Evolutionary conservation across 2,888 invertebrate species (phyloP), one percentile per base, ranked within the genome.

Genomic region (Chrysomela aeneicollis): DNA sequence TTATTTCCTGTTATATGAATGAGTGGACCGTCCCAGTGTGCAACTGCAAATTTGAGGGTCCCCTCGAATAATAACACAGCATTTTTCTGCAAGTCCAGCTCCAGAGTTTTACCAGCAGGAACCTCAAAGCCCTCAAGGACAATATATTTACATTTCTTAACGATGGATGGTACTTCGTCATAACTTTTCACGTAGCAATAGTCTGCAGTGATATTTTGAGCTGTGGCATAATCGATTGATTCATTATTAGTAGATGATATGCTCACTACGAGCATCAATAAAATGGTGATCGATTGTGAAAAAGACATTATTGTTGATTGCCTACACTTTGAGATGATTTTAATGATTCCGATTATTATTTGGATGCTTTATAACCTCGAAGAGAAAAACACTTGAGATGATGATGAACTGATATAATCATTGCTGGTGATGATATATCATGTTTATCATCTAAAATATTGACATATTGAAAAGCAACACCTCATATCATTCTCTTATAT

Each of bases 1-100:
- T 26, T 53, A 8, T 42, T 2, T 15, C 42, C 42, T 4, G n/a
- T 42, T n/a, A 42, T 42, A 15, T 15, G 12, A 3, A 64, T 53
- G 30, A 64, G 17, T 2, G 64, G 64, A 15, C 64, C 64, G 10
- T 21, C 60, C 64, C 64, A 64, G 30, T 59, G 37, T 1, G 18
- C 6, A 5, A 57, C 46, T 1, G 22, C 64, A 30, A 64, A 64
- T 19, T 22, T 64, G 17, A 59, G 37, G 6, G 17, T 58, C n/a
- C 58, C 58, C 9, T 26, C 22, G 22, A 63, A 18, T n/a, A 21
- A 32, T 8, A 63, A 12, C 10, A 19, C 19, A 18, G 58, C 19
- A 15, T 58, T 51, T 3, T 19, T 46, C 30, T 37, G 21, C 52
- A 63, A 35, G 9, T 58, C 18, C 9, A 63, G 22, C 6, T 21